Percentiles rank a stretch among this genome's conserved stretches.
These are phyloP conservation scores for Coilia nasus DNA, from an alignment of 2,797 vertebrate species.

Conservation along the genomic window DNA sequence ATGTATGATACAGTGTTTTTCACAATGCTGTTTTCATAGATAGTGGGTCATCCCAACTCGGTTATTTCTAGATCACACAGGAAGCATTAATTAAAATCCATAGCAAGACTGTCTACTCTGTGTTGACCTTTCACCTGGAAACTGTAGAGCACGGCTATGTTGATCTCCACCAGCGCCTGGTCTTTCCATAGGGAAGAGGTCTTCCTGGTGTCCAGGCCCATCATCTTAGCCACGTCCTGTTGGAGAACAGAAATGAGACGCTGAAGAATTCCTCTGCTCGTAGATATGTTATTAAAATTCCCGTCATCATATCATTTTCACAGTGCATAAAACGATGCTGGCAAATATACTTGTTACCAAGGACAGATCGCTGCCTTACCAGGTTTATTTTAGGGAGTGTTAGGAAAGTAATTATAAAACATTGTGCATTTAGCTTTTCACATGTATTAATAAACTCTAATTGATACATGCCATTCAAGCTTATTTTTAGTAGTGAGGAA, in stretches of 20 bases:
- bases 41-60: too few species aligned
- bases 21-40: too few species aligned
- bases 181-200: constrained; percentile 98
- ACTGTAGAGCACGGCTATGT: constrained; percentile 95
- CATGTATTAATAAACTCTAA: too few species aligned
- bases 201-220: constrained; percentile 94
- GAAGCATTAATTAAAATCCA: background rate
- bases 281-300: background rate
- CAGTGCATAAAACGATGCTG: background rate
- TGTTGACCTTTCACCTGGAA: constrained; percentile 82
- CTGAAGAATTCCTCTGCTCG: background rate
- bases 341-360: background rate
- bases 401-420: background rate
- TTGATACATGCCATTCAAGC: too few species aligned
- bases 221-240: constrained; percentile 92
- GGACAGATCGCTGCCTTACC: background rate
- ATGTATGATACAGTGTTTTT: too few species aligned
- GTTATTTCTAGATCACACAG: background rate
- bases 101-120: background rate
- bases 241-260: background rate
- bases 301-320: background rate
- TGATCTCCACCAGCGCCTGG: constrained; percentile 95
- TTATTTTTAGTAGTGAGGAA: too few species aligned
- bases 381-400: background rate
- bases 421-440: background rate